Conservation (phyloP, 2,113 vertebrate species). For the Accipiter cooperii region DNA sequence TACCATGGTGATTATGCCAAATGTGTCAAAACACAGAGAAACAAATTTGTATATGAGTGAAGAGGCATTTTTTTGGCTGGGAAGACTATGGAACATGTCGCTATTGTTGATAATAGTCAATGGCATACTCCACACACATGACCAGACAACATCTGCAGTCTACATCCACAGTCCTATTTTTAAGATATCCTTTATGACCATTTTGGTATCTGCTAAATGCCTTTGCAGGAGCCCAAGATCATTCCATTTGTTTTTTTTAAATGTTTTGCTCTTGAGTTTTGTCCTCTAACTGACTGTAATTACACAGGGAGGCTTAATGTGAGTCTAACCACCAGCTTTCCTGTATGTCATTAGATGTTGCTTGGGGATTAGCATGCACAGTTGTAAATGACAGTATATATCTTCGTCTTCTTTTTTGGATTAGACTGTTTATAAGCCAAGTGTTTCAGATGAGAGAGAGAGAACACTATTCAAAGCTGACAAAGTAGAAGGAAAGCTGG, state of each 20-base stretch:
- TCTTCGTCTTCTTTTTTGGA: background rate
- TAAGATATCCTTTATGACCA: background rate
- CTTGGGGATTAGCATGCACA: background rate
- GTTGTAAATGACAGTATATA: constrained; percentile 7
- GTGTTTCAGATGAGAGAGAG: background rate
- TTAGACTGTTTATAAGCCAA: background rate
- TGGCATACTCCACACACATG: no score
- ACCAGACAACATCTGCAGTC: no score
- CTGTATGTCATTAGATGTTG: background rate
- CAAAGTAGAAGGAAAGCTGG: background rate
- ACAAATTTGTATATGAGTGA: background rate
- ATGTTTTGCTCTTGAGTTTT: constrained; percentile 1
- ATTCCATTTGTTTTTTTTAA: background rate
- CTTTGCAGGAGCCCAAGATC: background rate
- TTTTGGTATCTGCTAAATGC: background rate
- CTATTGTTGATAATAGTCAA: no score
- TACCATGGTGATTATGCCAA: background rate
- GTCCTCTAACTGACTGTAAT: constrained; percentile 28
- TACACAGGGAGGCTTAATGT: constrained; percentile 23
- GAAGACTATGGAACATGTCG: background rate
- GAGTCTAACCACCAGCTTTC: constrained; percentile 24
- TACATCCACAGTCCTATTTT: background rate
- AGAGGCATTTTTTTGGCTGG: background rate
- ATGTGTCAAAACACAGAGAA: background rate
- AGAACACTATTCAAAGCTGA: background rate